Base-by-base conservation (phyloP, 37 sponge, comb jelly and placozoan species). In the Agelas oroides region DNA sequence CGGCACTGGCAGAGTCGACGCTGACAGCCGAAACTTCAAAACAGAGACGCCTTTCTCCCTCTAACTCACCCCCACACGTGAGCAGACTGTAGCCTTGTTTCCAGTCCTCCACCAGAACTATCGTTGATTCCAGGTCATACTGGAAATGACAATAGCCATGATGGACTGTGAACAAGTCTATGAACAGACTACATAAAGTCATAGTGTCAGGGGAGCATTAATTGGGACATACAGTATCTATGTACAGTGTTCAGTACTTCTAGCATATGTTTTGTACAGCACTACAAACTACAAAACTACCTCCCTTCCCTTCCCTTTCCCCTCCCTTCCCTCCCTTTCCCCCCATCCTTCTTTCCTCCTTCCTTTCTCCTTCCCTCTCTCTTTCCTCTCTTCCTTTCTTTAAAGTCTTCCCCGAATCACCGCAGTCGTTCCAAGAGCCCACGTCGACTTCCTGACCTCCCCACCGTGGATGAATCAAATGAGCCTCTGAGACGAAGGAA, bases 391-490 rank as follows among this genome's bases (percentile, higher is more conserved):
- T 67, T 11, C 54, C 53, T 34, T 30, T 34, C 32, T 15, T 0
- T 40, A 53, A 25, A 24, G 24, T 12, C 59, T 1, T 27, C 59
- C 1, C 30, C 59, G 2, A 17, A 25, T 1, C 32, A 12, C 5
- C 76, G 59, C 3, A 58, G 59, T 25, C 76, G 76, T 15, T 75
- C 59, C 59, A 75, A 75, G 59, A 58, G 59, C 58, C 76, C 76
- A 56, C 32, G 76, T 1, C 20, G 32, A 33, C 35, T 68, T 19
- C 69, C 69, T 61, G 69, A 68, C 35, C 32, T 34, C 69, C 32
- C 69, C 35, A 32, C 35, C 6, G 27, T 27, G 62, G 62, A 61
- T 5, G 62, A 25, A 25, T 61, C 62, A 27, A 23, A 23, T 61
- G 62, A 2, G 2, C 25, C 62, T 23, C 62, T 61, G 62, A 61